Conservation (phyloP, 1,140 invertebrate species). For the Drosophila nasuta region DNA sequence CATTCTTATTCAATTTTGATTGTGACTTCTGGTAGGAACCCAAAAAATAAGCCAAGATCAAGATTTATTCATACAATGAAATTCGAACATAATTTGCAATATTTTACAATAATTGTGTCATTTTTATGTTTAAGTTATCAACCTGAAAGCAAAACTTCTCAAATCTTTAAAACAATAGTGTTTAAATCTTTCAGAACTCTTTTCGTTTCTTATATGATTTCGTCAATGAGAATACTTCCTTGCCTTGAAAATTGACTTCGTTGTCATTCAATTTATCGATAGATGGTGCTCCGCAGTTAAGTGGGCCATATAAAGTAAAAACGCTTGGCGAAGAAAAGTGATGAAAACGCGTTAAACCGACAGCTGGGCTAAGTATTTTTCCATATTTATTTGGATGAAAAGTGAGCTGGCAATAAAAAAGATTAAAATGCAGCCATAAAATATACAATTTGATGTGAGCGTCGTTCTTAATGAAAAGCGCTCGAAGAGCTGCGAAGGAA, state of each 20-base stretch:
- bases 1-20: too few species aligned
- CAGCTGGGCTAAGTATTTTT: constrained; percentile 21
- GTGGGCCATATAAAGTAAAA: neutral
- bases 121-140: too few species aligned
- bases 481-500: constrained; percentile 1
- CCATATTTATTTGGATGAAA: constrained; percentile 30
- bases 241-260: neutral
- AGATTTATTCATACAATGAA: too few species aligned
- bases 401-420: constrained; percentile 65
- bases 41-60: too few species aligned
- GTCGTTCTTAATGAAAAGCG: constrained; percentile 70
- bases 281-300: neutral
- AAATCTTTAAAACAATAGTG: too few species aligned
- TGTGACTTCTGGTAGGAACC: too few species aligned
- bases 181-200: too few species aligned
- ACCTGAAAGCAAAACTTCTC: too few species aligned
- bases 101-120: too few species aligned
- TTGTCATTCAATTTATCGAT: constrained; percentile 1
- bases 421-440: constrained; percentile 78
- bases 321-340: neutral
- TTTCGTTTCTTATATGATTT: too few species aligned
- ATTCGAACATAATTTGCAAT: too few species aligned
- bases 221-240: neutral
- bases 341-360: constrained; percentile 13
- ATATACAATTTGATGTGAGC: constrained; percentile 74